A percentile compares a stretch with the other conserved stretches of the same genome.
phyloP scores from a whole-genome alignment of 2,888 invertebrate genomes.

The Apantesis nais region DNA sequence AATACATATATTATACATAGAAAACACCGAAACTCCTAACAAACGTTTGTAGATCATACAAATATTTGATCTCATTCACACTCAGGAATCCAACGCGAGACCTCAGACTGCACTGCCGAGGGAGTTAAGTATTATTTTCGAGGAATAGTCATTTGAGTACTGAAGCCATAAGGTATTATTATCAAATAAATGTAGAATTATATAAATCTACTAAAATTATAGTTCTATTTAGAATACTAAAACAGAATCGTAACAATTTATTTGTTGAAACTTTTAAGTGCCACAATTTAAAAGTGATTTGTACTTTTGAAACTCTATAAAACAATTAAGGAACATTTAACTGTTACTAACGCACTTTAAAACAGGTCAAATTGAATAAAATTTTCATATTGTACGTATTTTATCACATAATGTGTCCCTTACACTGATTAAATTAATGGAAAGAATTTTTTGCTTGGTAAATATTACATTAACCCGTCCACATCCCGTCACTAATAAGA shows the following conservation, averaged over 20 bases:
- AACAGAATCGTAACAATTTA: background rate
- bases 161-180: background rate
- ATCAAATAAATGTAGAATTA: background rate
- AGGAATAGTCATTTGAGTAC: background rate
- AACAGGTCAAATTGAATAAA: too few species aligned
- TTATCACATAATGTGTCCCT: background rate
- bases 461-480: constrained; percentile 43
- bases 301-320: background rate
- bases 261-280: background rate
- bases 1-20: too few species aligned
- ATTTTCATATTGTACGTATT: too few species aligned
- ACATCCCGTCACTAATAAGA: constrained; percentile 44
- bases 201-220: background rate
- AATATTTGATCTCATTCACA: too few species aligned
- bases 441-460: background rate
- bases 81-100: too few species aligned
- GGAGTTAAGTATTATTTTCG: background rate
- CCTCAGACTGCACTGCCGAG: too few species aligned
- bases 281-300: background rate
- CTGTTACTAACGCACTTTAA: background rate
- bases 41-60: too few species aligned
- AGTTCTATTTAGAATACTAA: too few species aligned
- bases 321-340: background rate
- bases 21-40: too few species aligned
- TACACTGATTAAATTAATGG: background rate